phyloP scores from a whole-genome alignment of 2,113 vertebrate species.

The Nymphicus hollandicus region DNA sequence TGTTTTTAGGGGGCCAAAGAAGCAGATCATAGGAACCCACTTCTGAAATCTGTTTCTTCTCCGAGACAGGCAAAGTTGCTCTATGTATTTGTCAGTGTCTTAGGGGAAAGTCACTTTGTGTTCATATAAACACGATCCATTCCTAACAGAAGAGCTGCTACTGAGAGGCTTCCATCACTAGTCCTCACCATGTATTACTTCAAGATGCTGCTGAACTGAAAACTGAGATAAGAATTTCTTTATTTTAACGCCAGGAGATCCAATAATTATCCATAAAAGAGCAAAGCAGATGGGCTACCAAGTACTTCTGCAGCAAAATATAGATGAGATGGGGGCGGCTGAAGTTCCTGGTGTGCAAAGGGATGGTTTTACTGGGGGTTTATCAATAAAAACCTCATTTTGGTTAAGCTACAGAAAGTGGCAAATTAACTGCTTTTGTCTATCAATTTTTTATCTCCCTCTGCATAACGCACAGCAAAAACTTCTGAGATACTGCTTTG shows the following conservation, averaged over 20 bases:
- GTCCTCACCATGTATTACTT: background rate
- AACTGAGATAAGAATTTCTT: background rate
- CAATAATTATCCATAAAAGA: background rate
- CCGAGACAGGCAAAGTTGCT: background rate
- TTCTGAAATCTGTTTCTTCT: background rate
- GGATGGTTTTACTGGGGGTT: background rate
- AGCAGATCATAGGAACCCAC: background rate
- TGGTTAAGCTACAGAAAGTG: background rate
- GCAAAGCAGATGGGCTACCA: background rate
- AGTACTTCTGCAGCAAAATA: background rate
- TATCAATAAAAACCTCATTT: background rate
- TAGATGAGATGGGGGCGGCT: fast-evolving
- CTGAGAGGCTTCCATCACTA: background rate
- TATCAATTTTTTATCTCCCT: background rate
- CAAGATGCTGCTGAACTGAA: background rate
- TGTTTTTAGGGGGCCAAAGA: background rate
- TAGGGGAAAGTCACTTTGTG: background rate
- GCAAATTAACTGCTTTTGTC: background rate
- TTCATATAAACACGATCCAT: fast-evolving
- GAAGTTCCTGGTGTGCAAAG: background rate
- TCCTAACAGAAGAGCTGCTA: background rate
- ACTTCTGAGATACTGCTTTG: background rate
- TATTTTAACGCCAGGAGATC: background rate
- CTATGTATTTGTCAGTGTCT: background rate
- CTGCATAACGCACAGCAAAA: background rate